These are phyloP conservation scores for Leptopilina clavipes DNA, from an alignment of 1,140 invertebrate genomes.

Conservation along the genomic window DNA sequence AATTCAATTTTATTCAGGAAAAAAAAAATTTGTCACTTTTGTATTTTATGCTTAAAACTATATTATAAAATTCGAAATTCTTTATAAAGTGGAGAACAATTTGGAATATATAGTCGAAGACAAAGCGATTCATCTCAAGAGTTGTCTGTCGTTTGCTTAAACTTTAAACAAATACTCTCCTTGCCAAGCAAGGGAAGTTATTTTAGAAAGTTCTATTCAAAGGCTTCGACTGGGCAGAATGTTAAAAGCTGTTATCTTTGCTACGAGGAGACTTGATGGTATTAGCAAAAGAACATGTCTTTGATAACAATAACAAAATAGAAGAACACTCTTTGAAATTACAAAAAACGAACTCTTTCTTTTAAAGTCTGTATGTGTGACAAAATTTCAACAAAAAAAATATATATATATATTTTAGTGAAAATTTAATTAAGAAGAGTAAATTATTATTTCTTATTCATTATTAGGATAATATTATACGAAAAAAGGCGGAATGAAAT, in stretches of 20 bases:
- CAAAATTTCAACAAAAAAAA: no score
- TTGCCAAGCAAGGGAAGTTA: slow-evolving; percentile 22
- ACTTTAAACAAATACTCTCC: slow-evolving; percentile 30
- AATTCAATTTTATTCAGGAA: no score
- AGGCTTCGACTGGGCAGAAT: slow-evolving; percentile 23
- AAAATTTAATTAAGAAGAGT: no score
- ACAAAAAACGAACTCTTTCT: no score
- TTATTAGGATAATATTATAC: no score
- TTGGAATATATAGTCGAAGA: background rate
- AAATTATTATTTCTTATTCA: no score
- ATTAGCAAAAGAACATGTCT: background rate
- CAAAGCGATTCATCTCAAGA: slow-evolving; percentile 15
- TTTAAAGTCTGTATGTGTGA: no score
- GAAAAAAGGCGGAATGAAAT: no score
- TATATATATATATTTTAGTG: no score
- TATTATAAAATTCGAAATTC: background rate
- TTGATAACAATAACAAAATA: background rate
- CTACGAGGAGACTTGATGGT: background rate
- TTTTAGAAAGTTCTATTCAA: slow-evolving; percentile 28
- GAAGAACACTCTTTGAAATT: background rate
- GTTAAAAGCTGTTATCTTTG: slow-evolving; percentile 30
- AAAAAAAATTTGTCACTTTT: no score
- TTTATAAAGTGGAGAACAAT: background rate
- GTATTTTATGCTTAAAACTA: no score
- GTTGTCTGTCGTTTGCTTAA: slow-evolving; percentile 13